phyloP scores from a whole-genome alignment of 2,113 vertebrate species.

The Orcinus orca region DNA sequence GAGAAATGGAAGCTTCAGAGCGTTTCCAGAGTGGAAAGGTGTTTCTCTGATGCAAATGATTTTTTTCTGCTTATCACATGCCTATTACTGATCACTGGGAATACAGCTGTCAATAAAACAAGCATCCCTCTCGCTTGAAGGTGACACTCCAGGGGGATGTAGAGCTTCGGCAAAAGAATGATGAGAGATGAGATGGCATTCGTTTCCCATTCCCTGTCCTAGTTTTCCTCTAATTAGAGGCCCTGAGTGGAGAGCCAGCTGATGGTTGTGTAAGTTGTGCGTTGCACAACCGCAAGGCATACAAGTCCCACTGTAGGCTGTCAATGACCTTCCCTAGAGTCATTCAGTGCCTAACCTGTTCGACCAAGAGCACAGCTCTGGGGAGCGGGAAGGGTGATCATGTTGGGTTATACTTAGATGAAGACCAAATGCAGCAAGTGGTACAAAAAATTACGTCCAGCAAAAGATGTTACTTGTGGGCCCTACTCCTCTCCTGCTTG shows the following conservation, averaged over 20 bases:
- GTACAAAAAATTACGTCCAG: not conserved
- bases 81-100: not conserved
- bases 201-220: not conserved
- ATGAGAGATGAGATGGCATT: not conserved
- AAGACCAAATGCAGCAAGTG: not conserved
- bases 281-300: not conserved
- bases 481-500: not conserved
- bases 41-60: not conserved
- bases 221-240: not conserved
- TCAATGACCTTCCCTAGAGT: not conserved
- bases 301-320: not conserved
- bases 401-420: not conserved
- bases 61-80: fast-evolving
- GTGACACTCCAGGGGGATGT: not conserved
- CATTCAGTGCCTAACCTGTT: not conserved
- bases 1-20: not conserved
- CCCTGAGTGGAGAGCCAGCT: not conserved
- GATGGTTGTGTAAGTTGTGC: not conserved
- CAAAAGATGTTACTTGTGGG: not conserved
- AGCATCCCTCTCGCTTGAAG: not conserved
- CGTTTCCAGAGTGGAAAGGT: not conserved
- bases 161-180: not conserved
- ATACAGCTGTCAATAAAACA: fast-evolving
- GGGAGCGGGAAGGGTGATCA: fast-evolving
- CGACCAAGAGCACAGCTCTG: not conserved